Percentiles rank a stretch among this genome's conserved stretches.
These are phyloP conservation scores for Ormyrus labotus DNA, from an alignment of 2,888 invertebrate genomes.

Conservation along the genomic window DNA sequence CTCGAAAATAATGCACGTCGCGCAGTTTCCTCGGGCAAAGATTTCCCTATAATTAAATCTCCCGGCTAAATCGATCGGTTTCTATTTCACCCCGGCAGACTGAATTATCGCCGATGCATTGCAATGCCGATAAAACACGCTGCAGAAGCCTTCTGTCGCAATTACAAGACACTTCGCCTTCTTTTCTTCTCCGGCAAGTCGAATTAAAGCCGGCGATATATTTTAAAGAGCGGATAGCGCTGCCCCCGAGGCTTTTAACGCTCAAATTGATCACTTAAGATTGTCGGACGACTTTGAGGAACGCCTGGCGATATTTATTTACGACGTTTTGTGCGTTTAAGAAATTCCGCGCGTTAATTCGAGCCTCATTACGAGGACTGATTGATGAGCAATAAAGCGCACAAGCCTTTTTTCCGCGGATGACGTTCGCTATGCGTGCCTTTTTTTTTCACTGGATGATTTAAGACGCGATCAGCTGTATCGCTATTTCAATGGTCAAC, in stretches of 20 bases:
- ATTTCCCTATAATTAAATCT: slow-evolving; percentile 54
- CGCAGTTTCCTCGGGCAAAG: not conserved
- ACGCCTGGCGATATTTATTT: slow-evolving; percentile 44
- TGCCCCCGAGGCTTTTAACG: slow-evolving; percentile 25
- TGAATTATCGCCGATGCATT: slow-evolving; percentile 40
- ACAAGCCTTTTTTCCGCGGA: slow-evolving; percentile 2
- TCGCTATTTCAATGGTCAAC: too few species aligned
- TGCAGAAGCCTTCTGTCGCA: slow-evolving; percentile 39
- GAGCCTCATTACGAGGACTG: slow-evolving; percentile 27
- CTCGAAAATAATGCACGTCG: slow-evolving; percentile 40
- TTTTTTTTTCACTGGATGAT: too few species aligned
- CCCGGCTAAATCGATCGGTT: slow-evolving; percentile 32
- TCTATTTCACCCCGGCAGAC: slow-evolving; percentile 31
- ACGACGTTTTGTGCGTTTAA: slow-evolving; percentile 32
- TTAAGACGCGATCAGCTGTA: too few species aligned
- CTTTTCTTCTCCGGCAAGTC: slow-evolving; percentile 24
- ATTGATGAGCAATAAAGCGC: slow-evolving; percentile 43
- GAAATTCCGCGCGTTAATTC: slow-evolving; percentile 44
- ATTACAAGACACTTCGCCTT: slow-evolving; percentile 48
- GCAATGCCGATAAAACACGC: slow-evolving; percentile 42
- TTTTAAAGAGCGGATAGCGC: slow-evolving; percentile 15
- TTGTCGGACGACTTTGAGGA: slow-evolving; percentile 43
- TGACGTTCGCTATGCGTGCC: not conserved
- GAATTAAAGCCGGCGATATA: slow-evolving; percentile 43
- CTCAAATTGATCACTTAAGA: slow-evolving; percentile 51